Base-by-base conservation (phyloP, 1,140 invertebrate species). In the Teleopsis dalmanni region DNA sequence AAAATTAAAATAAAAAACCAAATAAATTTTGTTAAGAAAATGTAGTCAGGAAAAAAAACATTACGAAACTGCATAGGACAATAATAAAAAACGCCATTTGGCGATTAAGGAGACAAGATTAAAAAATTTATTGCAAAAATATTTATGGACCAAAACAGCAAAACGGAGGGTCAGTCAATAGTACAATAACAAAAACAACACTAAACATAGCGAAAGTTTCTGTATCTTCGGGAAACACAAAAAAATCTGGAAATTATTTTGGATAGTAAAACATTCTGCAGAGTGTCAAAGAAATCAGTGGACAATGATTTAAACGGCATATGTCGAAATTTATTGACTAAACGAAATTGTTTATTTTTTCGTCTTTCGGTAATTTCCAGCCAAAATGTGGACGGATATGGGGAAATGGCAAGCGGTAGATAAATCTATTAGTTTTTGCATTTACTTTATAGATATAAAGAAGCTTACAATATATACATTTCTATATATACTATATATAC, bases 61-160 rank as follows among this genome's bases (percentile, higher is more conserved):
- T n/a, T n/a, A 31, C 26, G n/a, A 29, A 27, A 43, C 41, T 31
- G 26, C 10, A 19, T 21, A 14, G 21, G 23, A 9, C 13, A n/a
- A 31, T 60, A 57, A 57, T 60, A 59, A 59, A 57, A 58, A 63
- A 61, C 57, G 59, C 60, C 65, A 68, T 68, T 65, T 68, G 65
- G 57, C 62, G 65, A 69, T 69, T 64, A 66, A 64, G 62, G 57
- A 58, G 59, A 62, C 65, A 62, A 69, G 65, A 69, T 69, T 69
- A 69, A 69, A 69, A 69, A 69, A 69, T 69, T 69, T 69, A 69
- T 69, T 69, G 62, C 65, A 47, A 59, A 69, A 69, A 69, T 69
- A 69, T 69, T 66, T 69, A 69, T 69, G 60, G 59, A 45, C 41
- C 11, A 14, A 26, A 25, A 11, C 40, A 14, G 11, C 13, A 16